Percentiles rank a stretch among this genome's conserved stretches.
Conservation (phyloP, 2,797 vertebrate species). For the Fistularia tabacaria region DNA sequence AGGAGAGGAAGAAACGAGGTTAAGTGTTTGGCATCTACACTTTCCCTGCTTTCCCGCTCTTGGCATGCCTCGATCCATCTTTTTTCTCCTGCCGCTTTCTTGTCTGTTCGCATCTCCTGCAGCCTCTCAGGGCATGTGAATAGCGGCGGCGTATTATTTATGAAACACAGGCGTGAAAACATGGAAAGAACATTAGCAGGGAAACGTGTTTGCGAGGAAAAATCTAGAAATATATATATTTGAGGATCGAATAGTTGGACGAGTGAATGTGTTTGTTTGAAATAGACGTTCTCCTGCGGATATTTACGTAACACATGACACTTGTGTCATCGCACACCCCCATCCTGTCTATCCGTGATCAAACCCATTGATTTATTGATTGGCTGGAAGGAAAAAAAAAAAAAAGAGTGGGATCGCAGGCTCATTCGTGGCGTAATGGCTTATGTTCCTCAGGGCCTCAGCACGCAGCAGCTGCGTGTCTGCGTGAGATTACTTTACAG, state of each 20-base stretch:
- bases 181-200: constrained; percentile 56
- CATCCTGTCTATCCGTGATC: neutral
- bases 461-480: neutral
- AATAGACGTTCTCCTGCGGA: constrained; percentile 48
- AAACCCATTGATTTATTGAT: constrained; percentile 35
- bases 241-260: constrained; percentile 18
- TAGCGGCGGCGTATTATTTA: constrained; percentile 50
- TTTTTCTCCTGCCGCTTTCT: constrained; percentile 5
- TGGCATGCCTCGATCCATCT: constrained; percentile 36
- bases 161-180: constrained; percentile 47
- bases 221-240: constrained; percentile 7
- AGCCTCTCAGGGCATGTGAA: constrained; percentile 36
- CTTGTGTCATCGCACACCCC: neutral
- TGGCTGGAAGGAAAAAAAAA: constrained; percentile 16
- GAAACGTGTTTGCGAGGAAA: constrained; percentile 8
- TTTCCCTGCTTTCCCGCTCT: constrained; percentile 30
- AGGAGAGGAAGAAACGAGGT: constrained; percentile 20
- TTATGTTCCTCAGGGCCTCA: constrained; percentile 2
- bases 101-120: constrained; percentile 16
- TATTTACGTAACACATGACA: neutral
- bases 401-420: no score
- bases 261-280: constrained; percentile 28
- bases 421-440: constrained; percentile 16
- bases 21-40: constrained; percentile 49
- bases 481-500: constrained; percentile 5